phyloP scores from a whole-genome alignment of 2,113 vertebrate genomes.

The Chrysochloris asiatica region DNA sequence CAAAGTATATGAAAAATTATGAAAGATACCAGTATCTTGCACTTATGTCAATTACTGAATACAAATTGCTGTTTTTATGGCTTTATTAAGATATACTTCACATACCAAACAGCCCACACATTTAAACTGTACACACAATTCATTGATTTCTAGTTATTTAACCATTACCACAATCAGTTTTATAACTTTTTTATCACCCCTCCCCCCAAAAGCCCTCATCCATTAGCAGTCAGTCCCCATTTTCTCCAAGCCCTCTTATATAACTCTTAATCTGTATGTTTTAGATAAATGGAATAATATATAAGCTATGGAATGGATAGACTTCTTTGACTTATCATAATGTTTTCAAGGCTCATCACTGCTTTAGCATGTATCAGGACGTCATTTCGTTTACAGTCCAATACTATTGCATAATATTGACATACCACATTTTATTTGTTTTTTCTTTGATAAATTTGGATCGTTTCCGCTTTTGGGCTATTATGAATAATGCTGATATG shows the following conservation, averaged over 20 bases:
- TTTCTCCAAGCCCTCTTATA: not conserved
- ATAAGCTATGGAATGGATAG: too few species aligned
- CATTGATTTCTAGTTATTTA: not conserved
- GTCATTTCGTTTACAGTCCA: not conserved
- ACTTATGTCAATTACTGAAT: not conserved
- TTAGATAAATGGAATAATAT: not conserved
- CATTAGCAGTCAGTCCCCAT: not conserved
- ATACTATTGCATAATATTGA: not conserved
- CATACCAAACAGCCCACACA: not conserved
- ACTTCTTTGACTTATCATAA: not conserved
- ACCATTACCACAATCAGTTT: not conserved
- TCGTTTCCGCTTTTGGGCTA: not conserved
- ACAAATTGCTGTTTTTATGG: not conserved
- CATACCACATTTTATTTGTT: not conserved
- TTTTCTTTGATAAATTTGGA: not conserved
- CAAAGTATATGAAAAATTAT: constrained; percentile 5
- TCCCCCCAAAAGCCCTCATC: not conserved
- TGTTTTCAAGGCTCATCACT: not conserved
- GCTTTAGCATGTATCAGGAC: not conserved
- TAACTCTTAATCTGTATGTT: not conserved
- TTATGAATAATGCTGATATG: not conserved
- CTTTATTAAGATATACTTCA: not conserved
- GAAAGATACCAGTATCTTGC: not conserved
- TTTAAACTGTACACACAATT: not conserved
- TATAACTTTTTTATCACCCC: not conserved